These are phyloP conservation scores for Mystacornis crossleyi DNA, from an alignment of 2,113 vertebrate species.

Conservation along the genomic window DNA sequence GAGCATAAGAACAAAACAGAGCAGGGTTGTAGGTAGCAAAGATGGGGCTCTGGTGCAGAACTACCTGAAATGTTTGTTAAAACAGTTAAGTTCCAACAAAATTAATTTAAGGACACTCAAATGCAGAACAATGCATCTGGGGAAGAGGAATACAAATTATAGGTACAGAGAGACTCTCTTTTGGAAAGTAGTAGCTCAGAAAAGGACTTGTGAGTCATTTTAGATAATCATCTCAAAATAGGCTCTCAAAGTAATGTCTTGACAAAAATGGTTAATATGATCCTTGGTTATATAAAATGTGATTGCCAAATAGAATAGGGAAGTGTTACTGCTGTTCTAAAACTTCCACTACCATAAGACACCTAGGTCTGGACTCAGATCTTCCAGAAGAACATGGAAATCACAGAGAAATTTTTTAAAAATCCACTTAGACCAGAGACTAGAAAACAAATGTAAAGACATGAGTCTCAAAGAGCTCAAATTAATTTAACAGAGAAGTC, in stretches of 20 bases:
- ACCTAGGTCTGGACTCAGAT: not conserved
- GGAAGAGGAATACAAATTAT: not conserved
- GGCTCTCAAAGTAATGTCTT: not conserved
- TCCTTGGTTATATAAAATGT: not conserved
- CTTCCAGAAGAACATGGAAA: not conserved
- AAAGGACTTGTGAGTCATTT: not conserved
- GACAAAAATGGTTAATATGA: not conserved
- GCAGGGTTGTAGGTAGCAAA: not conserved
- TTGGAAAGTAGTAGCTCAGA: not conserved
- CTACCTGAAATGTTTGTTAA: not conserved
- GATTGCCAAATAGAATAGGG: not conserved
- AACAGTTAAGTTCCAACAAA: not conserved
- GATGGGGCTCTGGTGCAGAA: not conserved
- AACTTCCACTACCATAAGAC: not conserved
- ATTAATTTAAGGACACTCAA: not conserved
- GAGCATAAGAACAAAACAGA: not conserved
- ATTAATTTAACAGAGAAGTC: not conserved
- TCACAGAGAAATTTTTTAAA: not conserved
- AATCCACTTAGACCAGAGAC: not conserved
- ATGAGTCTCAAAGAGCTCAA: not conserved
- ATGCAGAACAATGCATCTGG: not conserved
- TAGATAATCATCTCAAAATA: not conserved
- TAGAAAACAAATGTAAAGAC: not conserved
- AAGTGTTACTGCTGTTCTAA: not conserved
- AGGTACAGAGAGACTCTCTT: not conserved